Evolutionary conservation across 1,140 invertebrate genomes (phyloP).

Genomic region (Tetramorium simillimum): DNA sequence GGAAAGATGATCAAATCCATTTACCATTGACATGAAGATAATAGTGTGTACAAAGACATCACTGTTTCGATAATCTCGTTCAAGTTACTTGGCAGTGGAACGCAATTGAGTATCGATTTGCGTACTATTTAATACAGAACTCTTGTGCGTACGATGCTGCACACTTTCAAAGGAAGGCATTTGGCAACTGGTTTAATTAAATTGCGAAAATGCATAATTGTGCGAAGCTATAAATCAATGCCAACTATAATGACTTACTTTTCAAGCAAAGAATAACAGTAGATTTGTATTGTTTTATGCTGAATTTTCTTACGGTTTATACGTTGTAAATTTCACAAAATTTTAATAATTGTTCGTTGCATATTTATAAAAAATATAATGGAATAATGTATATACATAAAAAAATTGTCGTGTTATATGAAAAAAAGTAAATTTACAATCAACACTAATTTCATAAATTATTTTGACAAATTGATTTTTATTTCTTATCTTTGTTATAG

Average conservation of each 20-base stretch:
- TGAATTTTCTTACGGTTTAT: background rate
- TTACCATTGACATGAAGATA: background rate
- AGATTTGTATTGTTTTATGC: background rate
- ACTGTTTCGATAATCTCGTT: constrained; percentile 37
- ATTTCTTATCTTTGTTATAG: background rate
- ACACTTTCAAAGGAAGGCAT: background rate
- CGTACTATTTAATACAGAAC: constrained; percentile 10
- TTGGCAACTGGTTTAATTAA: constrained; percentile 36
- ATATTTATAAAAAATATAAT: background rate
- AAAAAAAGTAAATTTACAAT: background rate
- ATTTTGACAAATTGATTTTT: background rate
- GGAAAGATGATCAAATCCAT: background rate
- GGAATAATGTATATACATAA: background rate
- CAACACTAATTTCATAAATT: background rate
- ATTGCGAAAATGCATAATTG: background rate
- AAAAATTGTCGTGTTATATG: background rate
- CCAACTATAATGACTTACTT: background rate
- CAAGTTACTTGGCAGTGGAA: background rate
- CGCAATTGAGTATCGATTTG: constrained; percentile 63
- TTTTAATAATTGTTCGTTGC: background rate
- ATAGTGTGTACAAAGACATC: background rate
- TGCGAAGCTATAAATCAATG: background rate
- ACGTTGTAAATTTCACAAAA: background rate
- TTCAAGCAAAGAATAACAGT: background rate
- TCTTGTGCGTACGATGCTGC: background rate